Conservation (phyloP, 1,140 invertebrate genomes). For the Drosophila fuyamai region DNA sequence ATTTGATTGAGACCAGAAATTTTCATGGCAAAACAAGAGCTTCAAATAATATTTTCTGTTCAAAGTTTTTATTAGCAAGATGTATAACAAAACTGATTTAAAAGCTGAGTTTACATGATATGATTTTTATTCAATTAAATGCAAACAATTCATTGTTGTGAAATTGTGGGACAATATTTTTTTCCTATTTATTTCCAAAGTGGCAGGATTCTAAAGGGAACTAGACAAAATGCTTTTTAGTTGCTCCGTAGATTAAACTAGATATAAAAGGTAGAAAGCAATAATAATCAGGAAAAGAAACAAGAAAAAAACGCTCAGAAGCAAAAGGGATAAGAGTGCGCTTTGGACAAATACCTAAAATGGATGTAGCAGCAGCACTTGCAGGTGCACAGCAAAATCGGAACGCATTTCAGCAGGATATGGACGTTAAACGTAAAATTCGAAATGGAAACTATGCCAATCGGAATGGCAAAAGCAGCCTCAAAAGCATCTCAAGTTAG, state of each 20-base stretch:
- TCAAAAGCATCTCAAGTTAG: not conserved
- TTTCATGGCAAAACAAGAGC: not conserved
- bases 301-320: not conserved
- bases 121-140: constrained; percentile 17
- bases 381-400: not conserved
- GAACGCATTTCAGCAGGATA: too few relatives aligned
- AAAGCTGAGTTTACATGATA: constrained; percentile 3
- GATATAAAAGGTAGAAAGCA: constrained; percentile 5
- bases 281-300: constrained; percentile 40
- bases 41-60: constrained; percentile 5
- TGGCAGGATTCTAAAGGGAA: not conserved
- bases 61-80: not conserved
- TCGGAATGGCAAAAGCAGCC: not conserved
- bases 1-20: constrained; percentile 4
- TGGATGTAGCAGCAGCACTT: constrained; percentile 13
- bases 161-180: not conserved
- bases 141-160: not conserved
- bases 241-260: not conserved
- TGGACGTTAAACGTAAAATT: not conserved
- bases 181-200: not conserved
- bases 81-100: not conserved
- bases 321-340: constrained; percentile 39
- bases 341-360: constrained; percentile 11
- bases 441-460: constrained; percentile 9
- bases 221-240: not conserved